Base-by-base conservation (phyloP, 2,113 vertebrate species). In the Callipepla californica region DNA sequence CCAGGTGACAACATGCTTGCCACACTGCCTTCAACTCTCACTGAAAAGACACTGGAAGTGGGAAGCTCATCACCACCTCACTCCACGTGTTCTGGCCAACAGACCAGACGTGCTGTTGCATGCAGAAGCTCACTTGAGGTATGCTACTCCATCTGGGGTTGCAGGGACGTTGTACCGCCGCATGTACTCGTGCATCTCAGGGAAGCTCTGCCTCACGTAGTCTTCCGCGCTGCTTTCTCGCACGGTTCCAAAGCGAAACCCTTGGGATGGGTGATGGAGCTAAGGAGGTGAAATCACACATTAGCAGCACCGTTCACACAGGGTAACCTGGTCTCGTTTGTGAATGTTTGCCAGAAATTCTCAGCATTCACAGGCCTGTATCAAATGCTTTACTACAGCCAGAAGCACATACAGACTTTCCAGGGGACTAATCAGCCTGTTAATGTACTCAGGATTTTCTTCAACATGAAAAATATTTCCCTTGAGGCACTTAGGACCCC, bases 161-260 rank as follows among this genome's bases (percentile, higher is more conserved):
- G 98, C 97, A n/a, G 98, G 98, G 32, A 98, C 98, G 11, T 98
- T 99, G 96, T 98, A 99, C 65, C 98, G 97, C 68, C 98, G 97
- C 98, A 99, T 99, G 91, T 99, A 98, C 85, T 99, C 98, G 0
- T 99, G 98, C 98, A 99, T 99, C 96, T 99, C 98, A 1, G 98
- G 98, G 83, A 99, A 99, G 96, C 98, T 99, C 92, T 98, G 98
- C 87, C 98, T 97, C 93, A 99, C 98, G 10, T 99, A 99, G 83
- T 98, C 98, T 96, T 99, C 98, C 13, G 98, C 98, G 7, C 98
- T 99, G 97, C 98, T 99, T 91, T 99, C 98, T 51, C 98, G 96
- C 66, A 99, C 98, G 0, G 98, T 99, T 89, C 98, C 98, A 25
- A 99, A 99, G 34, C 98, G 98, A 92, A 99, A 98, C 40, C 98